Conservation (phyloP, 92 coral and sea anemone species). For the Heliopora coerulea region DNA sequence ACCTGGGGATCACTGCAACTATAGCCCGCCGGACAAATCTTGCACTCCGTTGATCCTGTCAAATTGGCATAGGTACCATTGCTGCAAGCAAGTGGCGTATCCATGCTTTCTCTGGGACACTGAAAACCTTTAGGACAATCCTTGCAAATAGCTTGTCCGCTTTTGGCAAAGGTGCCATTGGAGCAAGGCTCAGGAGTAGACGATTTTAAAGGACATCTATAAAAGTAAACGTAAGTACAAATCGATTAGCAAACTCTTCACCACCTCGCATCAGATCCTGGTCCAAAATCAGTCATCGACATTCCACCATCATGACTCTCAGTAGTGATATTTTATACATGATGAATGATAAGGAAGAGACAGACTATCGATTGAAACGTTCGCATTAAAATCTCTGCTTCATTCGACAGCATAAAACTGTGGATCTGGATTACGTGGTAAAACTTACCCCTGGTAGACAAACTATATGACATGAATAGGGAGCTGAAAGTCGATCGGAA, state of each 20-base stretch:
- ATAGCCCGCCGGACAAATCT: slow-evolving; percentile 83
- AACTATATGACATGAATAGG: too few species aligned
- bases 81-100: slow-evolving; percentile 62
- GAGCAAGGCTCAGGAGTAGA: slow-evolving; percentile 64
- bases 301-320: too few species aligned
- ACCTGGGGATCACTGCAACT: slow-evolving; percentile 71
- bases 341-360: too few species aligned
- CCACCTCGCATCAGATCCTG: not conserved
- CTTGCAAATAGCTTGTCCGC: slow-evolving; percentile 62
- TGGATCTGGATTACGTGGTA: too few species aligned
- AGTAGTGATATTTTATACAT: too few species aligned
- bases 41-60: slow-evolving; percentile 79
- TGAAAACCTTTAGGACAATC: slow-evolving; percentile 73
- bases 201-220: slow-evolving; percentile 58
- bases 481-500: too few species aligned
- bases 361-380: too few species aligned
- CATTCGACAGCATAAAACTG: too few species aligned
- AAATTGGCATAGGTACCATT: slow-evolving; percentile 82
- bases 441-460: too few species aligned
- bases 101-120: slow-evolving; percentile 70
- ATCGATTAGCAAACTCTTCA: not conserved
- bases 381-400: too few species aligned
- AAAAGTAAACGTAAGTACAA: not conserved
- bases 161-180: slow-evolving; percentile 63
- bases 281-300: too few species aligned